These are phyloP conservation scores for Cosmia pyralina DNA, from an alignment of 2,888 invertebrate genomes.

Conservation along the genomic window DNA sequence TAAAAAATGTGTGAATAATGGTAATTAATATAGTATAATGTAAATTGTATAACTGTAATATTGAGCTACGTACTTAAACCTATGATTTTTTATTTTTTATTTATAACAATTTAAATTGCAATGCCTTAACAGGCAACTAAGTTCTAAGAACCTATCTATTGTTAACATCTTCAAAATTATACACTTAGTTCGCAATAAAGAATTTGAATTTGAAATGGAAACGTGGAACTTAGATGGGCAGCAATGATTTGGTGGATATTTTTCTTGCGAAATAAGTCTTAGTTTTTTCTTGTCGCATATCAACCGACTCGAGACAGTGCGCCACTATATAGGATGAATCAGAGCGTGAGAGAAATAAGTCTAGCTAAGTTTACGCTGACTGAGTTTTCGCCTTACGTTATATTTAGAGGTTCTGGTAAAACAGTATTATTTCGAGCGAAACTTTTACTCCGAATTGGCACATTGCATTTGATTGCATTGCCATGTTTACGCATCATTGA, in stretches of 20 bases:
- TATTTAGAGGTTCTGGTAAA: constrained; percentile 45
- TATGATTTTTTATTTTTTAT: too few relatives aligned
- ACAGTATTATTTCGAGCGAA: constrained; percentile 30
- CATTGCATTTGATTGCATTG: constrained; percentile 12
- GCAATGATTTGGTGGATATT: constrained; percentile 43
- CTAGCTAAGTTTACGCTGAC: constrained; percentile 72
- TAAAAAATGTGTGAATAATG: too few relatives aligned
- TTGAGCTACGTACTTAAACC: too few relatives aligned
- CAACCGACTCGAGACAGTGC: constrained; percentile 65
- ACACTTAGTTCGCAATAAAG: too few relatives aligned
- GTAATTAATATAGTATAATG: too few relatives aligned
- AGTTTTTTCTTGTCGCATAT: constrained; percentile 68
- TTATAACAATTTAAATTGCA: too few relatives aligned
- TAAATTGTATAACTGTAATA: too few relatives aligned
- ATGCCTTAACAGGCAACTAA: too few relatives aligned
- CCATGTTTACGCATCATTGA: constrained; percentile 13
- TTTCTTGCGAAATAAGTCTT: constrained; percentile 59
- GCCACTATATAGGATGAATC: constrained; percentile 69
- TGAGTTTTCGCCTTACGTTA: constrained; percentile 63
- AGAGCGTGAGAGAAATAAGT: constrained; percentile 76
- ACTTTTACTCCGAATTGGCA: constrained; percentile 15
- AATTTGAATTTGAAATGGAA: too few relatives aligned
- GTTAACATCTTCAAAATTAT: too few relatives aligned
- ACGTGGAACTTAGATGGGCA: constrained; percentile 29
- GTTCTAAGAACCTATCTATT: too few relatives aligned